A percentile compares a stretch with the other conserved stretches of the same genome.
phyloP scores from a whole-genome alignment of 2,797 vertebrate species.

The Setipinna tenuifilis region DNA sequence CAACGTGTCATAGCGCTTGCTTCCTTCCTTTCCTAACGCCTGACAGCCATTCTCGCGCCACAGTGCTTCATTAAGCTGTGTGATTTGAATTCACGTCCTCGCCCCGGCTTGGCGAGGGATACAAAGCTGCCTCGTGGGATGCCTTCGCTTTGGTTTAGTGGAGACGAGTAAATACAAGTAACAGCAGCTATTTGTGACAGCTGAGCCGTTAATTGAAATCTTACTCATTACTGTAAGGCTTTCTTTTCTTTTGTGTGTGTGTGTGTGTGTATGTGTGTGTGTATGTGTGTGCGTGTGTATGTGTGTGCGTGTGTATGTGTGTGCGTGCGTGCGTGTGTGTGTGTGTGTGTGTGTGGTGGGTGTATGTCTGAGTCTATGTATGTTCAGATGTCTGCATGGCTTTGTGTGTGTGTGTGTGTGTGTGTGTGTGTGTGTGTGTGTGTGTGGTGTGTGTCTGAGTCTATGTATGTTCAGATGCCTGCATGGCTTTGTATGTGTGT shows the following conservation, averaged over 20 bases:
- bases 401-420: too few species aligned
- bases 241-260: too few species aligned
- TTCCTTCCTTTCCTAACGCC: neutral
- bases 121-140: neutral
- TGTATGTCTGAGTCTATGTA: too few species aligned
- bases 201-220: slow-evolving; percentile 1
- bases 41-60: neutral
- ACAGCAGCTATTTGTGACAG: neutral
- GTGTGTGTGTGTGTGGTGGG: too few species aligned
- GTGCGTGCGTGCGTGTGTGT: too few species aligned
- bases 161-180: neutral
- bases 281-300: too few species aligned
- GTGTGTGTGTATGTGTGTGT: too few species aligned
- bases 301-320: too few species aligned
- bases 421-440: too few species aligned
- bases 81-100: neutral
- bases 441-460: too few species aligned
- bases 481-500: neutral
- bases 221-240: neutral
- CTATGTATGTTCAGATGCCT: neutral
- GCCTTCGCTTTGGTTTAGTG: neutral
- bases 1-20: neutral
- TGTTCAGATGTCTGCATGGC: too few species aligned
- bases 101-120: neutral
- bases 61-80: neutral